Conservation (phyloP, 1,140 invertebrate genomes). For the Lordiphosa stackelbergi region DNA sequence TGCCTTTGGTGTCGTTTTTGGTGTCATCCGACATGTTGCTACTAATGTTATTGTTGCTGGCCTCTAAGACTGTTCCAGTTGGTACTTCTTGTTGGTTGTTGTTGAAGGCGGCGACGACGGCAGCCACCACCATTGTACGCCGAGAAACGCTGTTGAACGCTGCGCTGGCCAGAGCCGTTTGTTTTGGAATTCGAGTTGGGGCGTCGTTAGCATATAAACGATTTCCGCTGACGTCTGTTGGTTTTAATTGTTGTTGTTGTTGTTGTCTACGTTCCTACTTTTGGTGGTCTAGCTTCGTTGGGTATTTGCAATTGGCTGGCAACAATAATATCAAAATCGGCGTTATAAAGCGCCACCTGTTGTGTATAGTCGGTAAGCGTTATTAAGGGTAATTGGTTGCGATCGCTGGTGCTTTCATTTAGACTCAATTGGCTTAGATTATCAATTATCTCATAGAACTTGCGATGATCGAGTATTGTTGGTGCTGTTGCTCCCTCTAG, state of each 20-base stretch:
- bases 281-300: slow-evolving; percentile 64
- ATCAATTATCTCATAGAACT: slow-evolving; percentile 70
- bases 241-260: slow-evolving; percentile 44
- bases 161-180: slow-evolving; percentile 38
- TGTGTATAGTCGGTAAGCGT: slow-evolving; percentile 69
- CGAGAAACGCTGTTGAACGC: slow-evolving; percentile 19
- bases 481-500: slow-evolving; percentile 2
- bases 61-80: slow-evolving; percentile 6
- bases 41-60: slow-evolving; percentile 13
- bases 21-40: slow-evolving; percentile 45
- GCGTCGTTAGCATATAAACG: slow-evolving; percentile 44
- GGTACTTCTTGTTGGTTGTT: slow-evolving; percentile 21
- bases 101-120: slow-evolving; percentile 37
- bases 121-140: slow-evolving; percentile 63
- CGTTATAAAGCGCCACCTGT: slow-evolving; percentile 50
- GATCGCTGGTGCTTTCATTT: slow-evolving; percentile 17
- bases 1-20: slow-evolving; percentile 12
- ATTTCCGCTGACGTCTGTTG: slow-evolving; percentile 63
- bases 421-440: slow-evolving; percentile 63
- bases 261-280: slow-evolving; percentile 19
- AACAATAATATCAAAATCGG: slow-evolving; percentile 37
- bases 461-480: slow-evolving; percentile 31
- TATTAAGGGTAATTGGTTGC: slow-evolving; percentile 52
- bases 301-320: slow-evolving; percentile 45
- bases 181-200: slow-evolving; percentile 15